These are phyloP conservation scores for Eueides isabella DNA, from an alignment of 1,140 invertebrate species.

Conservation along the genomic window DNA sequence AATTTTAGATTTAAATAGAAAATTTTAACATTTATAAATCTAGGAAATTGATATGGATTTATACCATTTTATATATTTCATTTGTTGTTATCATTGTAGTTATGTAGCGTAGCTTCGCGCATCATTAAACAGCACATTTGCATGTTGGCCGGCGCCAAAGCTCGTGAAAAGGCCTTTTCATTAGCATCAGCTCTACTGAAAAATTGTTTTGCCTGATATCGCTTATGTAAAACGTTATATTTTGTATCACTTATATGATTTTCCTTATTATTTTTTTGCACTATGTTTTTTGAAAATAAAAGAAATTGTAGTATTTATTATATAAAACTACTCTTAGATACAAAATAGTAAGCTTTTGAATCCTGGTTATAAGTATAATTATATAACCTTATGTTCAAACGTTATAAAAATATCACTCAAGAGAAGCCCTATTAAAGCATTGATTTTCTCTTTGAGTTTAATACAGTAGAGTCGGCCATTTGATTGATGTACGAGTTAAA, in stretches of 20 bases:
- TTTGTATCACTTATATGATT: constrained; percentile 5
- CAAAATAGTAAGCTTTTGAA: neutral
- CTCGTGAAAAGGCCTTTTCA: constrained; percentile 79
- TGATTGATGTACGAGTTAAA: constrained; percentile 70
- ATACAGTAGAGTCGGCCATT: constrained; percentile 44
- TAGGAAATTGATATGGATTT: neutral
- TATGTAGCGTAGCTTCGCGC: constrained; percentile 57
- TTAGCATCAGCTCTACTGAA: constrained; percentile 74
- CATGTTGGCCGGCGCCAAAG: constrained; percentile 69
- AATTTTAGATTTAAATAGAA: too few relatives aligned
- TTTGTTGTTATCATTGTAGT: constrained; percentile 43
- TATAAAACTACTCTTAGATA: too few relatives aligned
- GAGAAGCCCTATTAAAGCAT: constrained; percentile 19
- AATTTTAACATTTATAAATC: neutral
- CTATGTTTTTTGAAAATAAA: too few relatives aligned
- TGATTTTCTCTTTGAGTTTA: constrained; percentile 26
- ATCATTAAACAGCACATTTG: constrained; percentile 70
- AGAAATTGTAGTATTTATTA: too few relatives aligned
- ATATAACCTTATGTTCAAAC: neutral
- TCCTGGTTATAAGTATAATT: too few relatives aligned
- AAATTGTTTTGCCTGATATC: constrained; percentile 66
- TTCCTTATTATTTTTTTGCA: neutral
- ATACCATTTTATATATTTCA: constrained; percentile 22
- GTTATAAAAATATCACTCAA: neutral
- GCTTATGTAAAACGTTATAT: constrained; percentile 40